Base-by-base conservation (phyloP, 2,888 invertebrate species). In the Lepetodrilus schrolli region DNA sequence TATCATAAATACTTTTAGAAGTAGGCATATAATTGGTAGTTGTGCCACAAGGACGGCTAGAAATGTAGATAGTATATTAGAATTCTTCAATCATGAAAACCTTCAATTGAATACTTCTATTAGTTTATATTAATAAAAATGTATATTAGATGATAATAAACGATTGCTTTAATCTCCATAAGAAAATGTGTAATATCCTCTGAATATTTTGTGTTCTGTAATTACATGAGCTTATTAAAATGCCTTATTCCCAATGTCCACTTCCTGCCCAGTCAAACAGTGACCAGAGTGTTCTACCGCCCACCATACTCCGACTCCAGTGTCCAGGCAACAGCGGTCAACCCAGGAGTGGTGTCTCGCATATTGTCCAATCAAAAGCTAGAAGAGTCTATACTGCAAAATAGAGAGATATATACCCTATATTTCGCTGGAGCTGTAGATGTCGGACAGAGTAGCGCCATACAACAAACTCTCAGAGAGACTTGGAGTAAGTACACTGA, bases 211-310 rank as follows among this genome's bases (percentile, higher is more conserved):
- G 43, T 10, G 10, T 43, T 43, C 17, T 7, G 5, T 43, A 43
- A 8, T 43, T 4, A 43, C 43, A 43, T 43, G 43, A 8, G 38
- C 17, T 43, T n/a, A n/a, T n/a, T n/a, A n/a, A n/a, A n/a, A n/a
- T n/a, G n/a, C n/a, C n/a, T n/a, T n/a, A n/a, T n/a, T n/a, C n/a
- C n/a, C n/a, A n/a, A n/a, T n/a, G n/a, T n/a, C n/a, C n/a, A n/a
- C 7, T 20, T 50, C 20, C n/a, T 47, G 8, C n/a, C 8, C 58
- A 74, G 74, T 4, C 17, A 43, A 2, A 43, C 65, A 21, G 69
- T 68, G 3, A 74, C 72, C 13, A 66, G 74, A 8, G 17, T 65
- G 21, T 74, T 51, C 70, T 51, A 66, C 43, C 71, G 26, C n/a
- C 74, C 74, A 1, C 47, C 1, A n/a, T n/a, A 30, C 13, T 13